Conservation (phyloP, 2,888 invertebrate species). For the Orchesellides sinensis region DNA sequence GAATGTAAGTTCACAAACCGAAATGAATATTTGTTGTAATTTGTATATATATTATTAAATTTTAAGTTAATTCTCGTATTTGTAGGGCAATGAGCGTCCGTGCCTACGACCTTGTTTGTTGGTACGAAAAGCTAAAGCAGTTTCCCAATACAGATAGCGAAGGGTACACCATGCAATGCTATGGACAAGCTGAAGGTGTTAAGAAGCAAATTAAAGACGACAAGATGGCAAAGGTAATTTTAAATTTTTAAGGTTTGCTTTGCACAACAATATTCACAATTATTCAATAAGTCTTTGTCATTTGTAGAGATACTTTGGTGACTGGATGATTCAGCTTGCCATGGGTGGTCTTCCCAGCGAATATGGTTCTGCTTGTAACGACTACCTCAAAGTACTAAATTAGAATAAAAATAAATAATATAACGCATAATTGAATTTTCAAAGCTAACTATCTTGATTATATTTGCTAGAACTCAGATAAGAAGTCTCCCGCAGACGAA, state of each 20-base stretch:
- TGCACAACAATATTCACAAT: neutral
- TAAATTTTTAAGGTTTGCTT: neutral
- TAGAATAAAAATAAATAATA: too few species aligned
- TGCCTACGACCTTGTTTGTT: slow-evolving; percentile 46
- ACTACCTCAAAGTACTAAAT: neutral
- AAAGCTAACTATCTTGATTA: too few species aligned
- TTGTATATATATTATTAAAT: neutral
- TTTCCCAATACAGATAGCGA: slow-evolving; percentile 35
- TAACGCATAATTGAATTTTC: too few species aligned
- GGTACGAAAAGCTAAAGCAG: slow-evolving; percentile 49
- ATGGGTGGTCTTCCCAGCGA: slow-evolving; percentile 28
- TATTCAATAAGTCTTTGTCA: neutral
- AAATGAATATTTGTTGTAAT: neutral
- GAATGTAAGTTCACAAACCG: slow-evolving; percentile 20
- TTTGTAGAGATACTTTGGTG: slow-evolving; percentile 31
- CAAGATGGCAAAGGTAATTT: neutral
- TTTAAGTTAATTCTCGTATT: neutral
- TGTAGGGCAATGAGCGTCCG: slow-evolving; percentile 28
- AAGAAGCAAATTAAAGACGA: slow-evolving; percentile 30
- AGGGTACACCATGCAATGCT: slow-evolving; percentile 19
- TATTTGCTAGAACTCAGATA: neutral
- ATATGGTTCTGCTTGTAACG: slow-evolving; percentile 15
- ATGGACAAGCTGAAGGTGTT: slow-evolving; percentile 22
- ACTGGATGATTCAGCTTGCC: slow-evolving; percentile 36
- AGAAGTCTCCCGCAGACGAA: neutral